Evolutionary conservation across 1,140 invertebrate species (phyloP).

Genomic region (Atta colombica): DNA sequence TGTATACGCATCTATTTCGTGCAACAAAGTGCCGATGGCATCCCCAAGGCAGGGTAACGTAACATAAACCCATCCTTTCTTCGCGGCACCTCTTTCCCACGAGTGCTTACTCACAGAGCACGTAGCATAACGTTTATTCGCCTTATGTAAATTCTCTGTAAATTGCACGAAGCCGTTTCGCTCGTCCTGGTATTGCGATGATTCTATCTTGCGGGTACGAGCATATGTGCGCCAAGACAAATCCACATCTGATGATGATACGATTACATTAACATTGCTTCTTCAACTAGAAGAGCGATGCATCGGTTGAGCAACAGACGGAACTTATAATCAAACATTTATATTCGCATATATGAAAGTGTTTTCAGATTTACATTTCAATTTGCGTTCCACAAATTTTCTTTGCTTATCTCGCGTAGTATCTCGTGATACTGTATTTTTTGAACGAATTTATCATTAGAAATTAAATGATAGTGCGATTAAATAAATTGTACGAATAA

Average conservation of each 20-base stretch:
- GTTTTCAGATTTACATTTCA: constrained; percentile 27
- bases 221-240: constrained; percentile 51
- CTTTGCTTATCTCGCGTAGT: not conserved
- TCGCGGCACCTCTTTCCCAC: not conserved
- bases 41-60: constrained; percentile 74
- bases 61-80: constrained; percentile 57
- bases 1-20: constrained; percentile 39
- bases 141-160: constrained; percentile 80
- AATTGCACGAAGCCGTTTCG: constrained; percentile 67
- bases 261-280: constrained; percentile 65
- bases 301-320: not conserved
- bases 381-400: not conserved
- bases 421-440: not conserved
- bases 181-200: constrained; percentile 35
- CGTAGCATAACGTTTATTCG: constrained; percentile 78
- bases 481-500: not conserved
- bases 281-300: not conserved
- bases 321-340: constrained; percentile 45
- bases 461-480: not conserved
- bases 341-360: constrained; percentile 24
- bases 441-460: not conserved
- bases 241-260: constrained; percentile 48
- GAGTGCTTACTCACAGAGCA: constrained; percentile 61
- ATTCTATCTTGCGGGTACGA: constrained; percentile 28
- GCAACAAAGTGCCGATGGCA: constrained; percentile 72